Evolutionary conservation across 1,140 invertebrate species (phyloP).

Genomic region (Drosophila rufa): DNA sequence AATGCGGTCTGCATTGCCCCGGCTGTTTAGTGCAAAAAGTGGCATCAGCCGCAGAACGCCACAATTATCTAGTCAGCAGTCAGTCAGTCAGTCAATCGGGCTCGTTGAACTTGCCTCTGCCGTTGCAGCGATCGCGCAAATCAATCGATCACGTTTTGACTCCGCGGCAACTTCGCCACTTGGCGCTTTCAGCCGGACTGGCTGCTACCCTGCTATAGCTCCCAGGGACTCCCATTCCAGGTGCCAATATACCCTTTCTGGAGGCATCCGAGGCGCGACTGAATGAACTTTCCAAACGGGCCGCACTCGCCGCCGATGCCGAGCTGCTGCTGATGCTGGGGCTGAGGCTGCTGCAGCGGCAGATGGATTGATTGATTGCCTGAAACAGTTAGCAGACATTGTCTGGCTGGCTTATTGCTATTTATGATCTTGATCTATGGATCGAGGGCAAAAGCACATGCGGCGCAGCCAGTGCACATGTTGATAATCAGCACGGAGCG

Average conservation of each 20-base stretch:
- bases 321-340: constrained; percentile 21
- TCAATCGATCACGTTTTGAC: constrained; percentile 85
- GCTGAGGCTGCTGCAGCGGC: constrained; percentile 40
- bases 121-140: constrained; percentile 72
- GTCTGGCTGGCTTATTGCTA: constrained; percentile 84
- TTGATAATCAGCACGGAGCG: constrained; percentile 77
- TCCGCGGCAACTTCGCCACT: constrained; percentile 45
- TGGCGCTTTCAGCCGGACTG: constrained; percentile 16
- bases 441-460: constrained; percentile 84
- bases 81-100: constrained; percentile 83
- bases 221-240: neutral
- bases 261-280: constrained; percentile 44
- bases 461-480: constrained; percentile 78
- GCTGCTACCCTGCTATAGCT: constrained; percentile 29
- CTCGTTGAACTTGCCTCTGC: constrained; percentile 80
- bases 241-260: constrained; percentile 17
- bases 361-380: constrained; percentile 85
- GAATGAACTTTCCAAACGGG: constrained; percentile 80
- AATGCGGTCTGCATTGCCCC: constrained; percentile 52
- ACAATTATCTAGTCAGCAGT: constrained; percentile 85
- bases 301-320: constrained; percentile 60
- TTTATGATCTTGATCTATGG: constrained; percentile 85
- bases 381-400: constrained; percentile 85
- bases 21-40: constrained; percentile 77
- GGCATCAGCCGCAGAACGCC: constrained; percentile 75